Evolutionary conservation across 2,797 vertebrate genomes (phyloP), one percentile per base, ranked within the genome.

Genomic region (Hippocampus kuda): DNA sequence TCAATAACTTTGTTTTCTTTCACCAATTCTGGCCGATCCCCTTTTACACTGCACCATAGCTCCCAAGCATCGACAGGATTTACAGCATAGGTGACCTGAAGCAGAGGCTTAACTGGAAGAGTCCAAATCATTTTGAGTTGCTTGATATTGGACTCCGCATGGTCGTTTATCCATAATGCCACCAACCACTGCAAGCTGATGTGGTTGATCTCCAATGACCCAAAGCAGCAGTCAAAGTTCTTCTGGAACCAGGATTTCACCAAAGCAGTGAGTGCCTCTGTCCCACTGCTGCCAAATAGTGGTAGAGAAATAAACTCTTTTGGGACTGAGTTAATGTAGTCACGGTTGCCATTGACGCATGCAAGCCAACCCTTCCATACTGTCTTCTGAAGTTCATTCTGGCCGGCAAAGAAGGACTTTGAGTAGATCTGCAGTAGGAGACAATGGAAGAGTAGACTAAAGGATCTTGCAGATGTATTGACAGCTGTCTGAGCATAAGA

Each of bases 331-430:
- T 82, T 82, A 0, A 92, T 79, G 79, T 95, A 89, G 7, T 93
- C 92, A 0, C 75, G 68, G 1, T 92, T 91, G 56, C 92, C 93
- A 16, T 86, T 89, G 65, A 93, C 64, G n/a, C 91, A 95, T 60
- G 94, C 92, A 77, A 99, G 89, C 88, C 91, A 98, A 66, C 97
- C 96, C 0, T 81, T 93, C 96, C 96, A 99, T 1, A 94, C 11
- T 1, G 87, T 53, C 75, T 84, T 94, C 27, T 78, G 89, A 15
- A 89, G 81, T 18, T 88, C 84, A 0, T 88, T 84, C 27, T 83
- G 68, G 5, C 42, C 69, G 12, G 85, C 75, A 67, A 90, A 85
- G 46, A 26, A 41, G 4, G 87, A 54, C 83, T 87, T 92, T 66
- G 88, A 79, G 3, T 87, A 75, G 79, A 96, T 90, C 95, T 96